A percentile compares a stretch with the other conserved stretches of the same genome.
Evolutionary conservation across 2,113 vertebrate species (phyloP).

Genomic region (Mustela lutreola): DNA sequence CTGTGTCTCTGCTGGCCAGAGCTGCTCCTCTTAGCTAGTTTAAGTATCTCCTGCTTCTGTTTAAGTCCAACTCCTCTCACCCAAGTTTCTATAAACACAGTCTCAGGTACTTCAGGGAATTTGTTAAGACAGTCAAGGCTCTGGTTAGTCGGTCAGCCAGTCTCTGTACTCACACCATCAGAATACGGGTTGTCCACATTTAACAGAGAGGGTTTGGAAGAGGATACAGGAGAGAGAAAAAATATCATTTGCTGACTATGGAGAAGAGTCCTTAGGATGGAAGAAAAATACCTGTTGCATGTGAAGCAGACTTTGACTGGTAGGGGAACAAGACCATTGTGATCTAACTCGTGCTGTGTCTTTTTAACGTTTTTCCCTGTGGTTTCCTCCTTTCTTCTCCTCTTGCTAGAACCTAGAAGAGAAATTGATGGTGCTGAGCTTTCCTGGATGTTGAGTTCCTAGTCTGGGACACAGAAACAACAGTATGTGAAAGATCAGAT

Average conservation of each 20-base stretch:
- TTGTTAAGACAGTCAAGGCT: conserved; percentile 21
- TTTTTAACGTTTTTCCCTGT: conserved; percentile 96
- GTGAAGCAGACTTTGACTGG: conserved; percentile 98
- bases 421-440: conserved; percentile 70
- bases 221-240: conserved; percentile 27
- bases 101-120: not conserved
- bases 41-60: conserved; percentile 24
- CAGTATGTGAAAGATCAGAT: conserved; percentile 47
- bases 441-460: conserved; percentile 58
- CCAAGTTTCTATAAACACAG: not conserved
- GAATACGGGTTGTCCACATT: not conserved
- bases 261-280: conserved; percentile 25
- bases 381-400: conserved; percentile 96
- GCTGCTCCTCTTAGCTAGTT: not conserved
- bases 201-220: not conserved
- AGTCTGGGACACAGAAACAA: conserved; percentile 49
- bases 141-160: not conserved
- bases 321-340: conserved; percentile 96
- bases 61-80: not conserved
- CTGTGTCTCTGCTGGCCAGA: not conserved
- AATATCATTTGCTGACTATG: not conserved
- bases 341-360: conserved; percentile 97
- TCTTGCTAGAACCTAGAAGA: conserved; percentile 96
- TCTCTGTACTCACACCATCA: not conserved
- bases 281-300: conserved; percentile 94